Evolutionary conservation across 2,113 vertebrate species (phyloP), one percentile per base, ranked within the genome.

Genomic region (Halichoeres trimaculatus): DNA sequence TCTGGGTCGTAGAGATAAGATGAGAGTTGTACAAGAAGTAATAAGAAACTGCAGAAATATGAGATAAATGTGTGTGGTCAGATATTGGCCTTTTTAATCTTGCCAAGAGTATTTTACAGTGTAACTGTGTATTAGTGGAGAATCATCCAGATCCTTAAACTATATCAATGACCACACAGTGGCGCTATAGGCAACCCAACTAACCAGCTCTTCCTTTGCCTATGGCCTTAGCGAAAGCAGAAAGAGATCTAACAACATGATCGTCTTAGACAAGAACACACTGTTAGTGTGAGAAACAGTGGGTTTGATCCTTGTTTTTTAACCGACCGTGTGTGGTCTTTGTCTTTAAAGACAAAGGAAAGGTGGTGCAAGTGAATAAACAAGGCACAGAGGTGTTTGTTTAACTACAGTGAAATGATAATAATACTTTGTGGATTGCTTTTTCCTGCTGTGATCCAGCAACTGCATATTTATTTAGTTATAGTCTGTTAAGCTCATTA

Each of bases 321-420:
- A 60, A 66, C 14, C 40, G 10, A 40, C 14, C 16, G 10, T 2
- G 35, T 13, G 41, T 12, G 48, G 47, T 38, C 45, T 53, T 2
- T 26, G 12, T 14, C 17, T 26, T 35, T 17, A 0, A 70, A 51
- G 57, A 48, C 12, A 43, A 53, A 36, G 47, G 53, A 10, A 43
- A 61, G 6, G 13, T n/a, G 45, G 17, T 5, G 57, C 56, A 60
- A 41, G 24, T 54, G 11, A 74, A 60, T 13, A 66, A 76, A 52
- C 34, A 75, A 86, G 76, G 79, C 77, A 78, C 68, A 73, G 41
- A 41, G 22, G 51, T 43, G 13, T 53, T 8, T 26, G 5, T 35
- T 71, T 56, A 52, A 54, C 1, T 40, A 48, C 36, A 17, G 2
- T 55, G 50, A 59, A 66, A 62, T 48, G 9, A 9, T n/a, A 55